Conservation (phyloP, 2,888 invertebrate genomes). For the Oscheius onirici region DNA sequence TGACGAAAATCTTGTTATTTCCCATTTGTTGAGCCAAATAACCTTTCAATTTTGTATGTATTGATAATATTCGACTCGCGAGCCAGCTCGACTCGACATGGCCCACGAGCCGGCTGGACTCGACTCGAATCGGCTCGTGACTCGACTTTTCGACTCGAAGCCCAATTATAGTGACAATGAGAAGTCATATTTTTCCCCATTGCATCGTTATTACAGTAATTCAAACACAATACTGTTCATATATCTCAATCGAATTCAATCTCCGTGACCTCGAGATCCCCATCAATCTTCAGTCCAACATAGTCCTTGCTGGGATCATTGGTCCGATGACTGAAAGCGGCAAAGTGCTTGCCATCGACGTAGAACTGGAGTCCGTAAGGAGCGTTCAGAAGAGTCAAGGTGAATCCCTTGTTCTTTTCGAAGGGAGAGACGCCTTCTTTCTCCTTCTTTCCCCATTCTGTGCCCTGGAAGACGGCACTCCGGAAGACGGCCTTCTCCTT, state of each 20-base stretch:
- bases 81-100: too few relatives aligned
- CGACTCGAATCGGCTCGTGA: too few relatives aligned
- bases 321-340: conserved; percentile 70
- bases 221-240: too few relatives aligned
- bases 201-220: too few relatives aligned
- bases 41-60: too few relatives aligned
- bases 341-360: conserved; percentile 42
- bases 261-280: conserved; percentile 65
- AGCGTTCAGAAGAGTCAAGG: conserved; percentile 69
- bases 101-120: too few relatives aligned
- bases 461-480: conserved; percentile 60
- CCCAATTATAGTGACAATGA: too few relatives aligned
- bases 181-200: too few relatives aligned
- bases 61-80: too few relatives aligned
- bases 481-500: conserved; percentile 70
- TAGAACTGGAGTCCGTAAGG: conserved; percentile 62
- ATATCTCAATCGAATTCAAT: conserved; percentile 58
- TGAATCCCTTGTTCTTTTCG: conserved; percentile 65
- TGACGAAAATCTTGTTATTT: too few relatives aligned
- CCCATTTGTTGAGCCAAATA: too few relatives aligned
- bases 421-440: conserved; percentile 69
- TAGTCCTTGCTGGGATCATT: conserved; percentile 62
- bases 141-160: too few relatives aligned
- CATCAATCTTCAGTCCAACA: conserved; percentile 61
- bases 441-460: conserved; percentile 70